These are phyloP conservation scores for Leptinotarsa juncta DNA, from an alignment of 2,888 invertebrate species.

Conservation along the genomic window DNA sequence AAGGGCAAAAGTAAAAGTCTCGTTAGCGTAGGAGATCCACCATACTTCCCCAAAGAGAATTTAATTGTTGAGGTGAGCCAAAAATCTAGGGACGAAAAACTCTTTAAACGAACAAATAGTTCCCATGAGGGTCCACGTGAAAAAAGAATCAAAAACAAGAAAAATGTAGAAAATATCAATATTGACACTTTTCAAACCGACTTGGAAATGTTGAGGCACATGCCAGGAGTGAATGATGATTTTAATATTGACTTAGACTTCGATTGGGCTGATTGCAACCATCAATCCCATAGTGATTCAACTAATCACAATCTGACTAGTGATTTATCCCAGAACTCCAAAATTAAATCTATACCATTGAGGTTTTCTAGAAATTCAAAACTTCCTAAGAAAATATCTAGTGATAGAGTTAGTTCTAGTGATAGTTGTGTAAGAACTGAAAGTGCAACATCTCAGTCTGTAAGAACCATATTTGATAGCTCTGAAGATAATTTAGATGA, in stretches of 20 bases:
- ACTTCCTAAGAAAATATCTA: not conserved
- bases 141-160: not conserved
- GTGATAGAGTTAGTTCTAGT: not conserved
- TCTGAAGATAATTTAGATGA: slow-evolving; percentile 7
- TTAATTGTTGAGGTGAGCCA: not conserved
- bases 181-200: slow-evolving; percentile 41
- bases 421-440: not conserved
- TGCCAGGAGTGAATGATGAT: slow-evolving; percentile 55
- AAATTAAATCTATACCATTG: not conserved
- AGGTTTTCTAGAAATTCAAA: slow-evolving; percentile 6
- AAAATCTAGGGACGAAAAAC: not conserved
- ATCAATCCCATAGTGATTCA: not conserved
- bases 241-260: slow-evolving; percentile 60
- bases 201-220: slow-evolving; percentile 49
- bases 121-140: not conserved
- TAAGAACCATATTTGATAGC: slow-evolving; percentile 1
- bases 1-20: not conserved
- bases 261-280: slow-evolving; percentile 46
- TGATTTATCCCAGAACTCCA: not conserved
- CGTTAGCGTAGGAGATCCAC: not conserved
- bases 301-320: not conserved
- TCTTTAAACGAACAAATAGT: not conserved
- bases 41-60: not conserved
- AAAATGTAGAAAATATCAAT: slow-evolving; percentile 5
- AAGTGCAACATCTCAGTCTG: not conserved